These are phyloP conservation scores for Chymomyza procnemis DNA, from an alignment of 2,888 invertebrate species.

Conservation along the genomic window DNA sequence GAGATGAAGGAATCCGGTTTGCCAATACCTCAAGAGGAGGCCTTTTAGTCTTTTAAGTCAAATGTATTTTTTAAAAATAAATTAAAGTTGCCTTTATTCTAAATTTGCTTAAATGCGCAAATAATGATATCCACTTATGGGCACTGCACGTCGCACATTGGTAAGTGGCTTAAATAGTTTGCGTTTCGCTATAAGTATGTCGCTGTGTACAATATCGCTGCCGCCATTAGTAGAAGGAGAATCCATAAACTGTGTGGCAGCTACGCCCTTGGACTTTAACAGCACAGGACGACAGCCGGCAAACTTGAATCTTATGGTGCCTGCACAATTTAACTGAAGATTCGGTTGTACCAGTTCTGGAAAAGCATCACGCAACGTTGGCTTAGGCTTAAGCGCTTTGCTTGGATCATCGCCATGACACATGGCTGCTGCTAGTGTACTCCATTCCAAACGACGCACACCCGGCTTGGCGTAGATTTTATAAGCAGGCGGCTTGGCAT, in stretches of 20 bases:
- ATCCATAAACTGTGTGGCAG: constrained; percentile 24
- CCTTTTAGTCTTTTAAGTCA: constrained; percentile 53
- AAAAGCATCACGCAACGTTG: constrained; percentile 59
- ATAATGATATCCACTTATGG: constrained; percentile 69
- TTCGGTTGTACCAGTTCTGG: constrained; percentile 65
- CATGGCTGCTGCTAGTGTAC: constrained; percentile 67
- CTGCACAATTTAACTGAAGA: constrained; percentile 65
- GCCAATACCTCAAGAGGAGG: constrained; percentile 51
- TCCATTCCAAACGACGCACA: constrained; percentile 74
- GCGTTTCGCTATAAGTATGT: constrained; percentile 74
- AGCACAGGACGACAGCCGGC: constrained; percentile 75
- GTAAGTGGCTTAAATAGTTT: constrained; percentile 75
- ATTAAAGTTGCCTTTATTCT: constrained; percentile 11
- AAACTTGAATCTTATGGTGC: constrained; percentile 76
- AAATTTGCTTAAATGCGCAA: constrained; percentile 54
- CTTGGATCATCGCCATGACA: constrained; percentile 76
- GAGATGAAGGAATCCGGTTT: constrained; percentile 69
- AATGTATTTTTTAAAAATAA: background rate
- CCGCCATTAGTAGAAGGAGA: constrained; percentile 51
- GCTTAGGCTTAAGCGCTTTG: constrained; percentile 62
- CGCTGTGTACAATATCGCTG: constrained; percentile 51
- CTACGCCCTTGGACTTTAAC: constrained; percentile 61
- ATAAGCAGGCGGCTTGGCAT: constrained; percentile 59
- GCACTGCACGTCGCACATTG: constrained; percentile 63
- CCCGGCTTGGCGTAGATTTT: constrained; percentile 67